Conservation (phyloP, 2,888 invertebrate genomes). For the Digitonthophagus gazella region DNA sequence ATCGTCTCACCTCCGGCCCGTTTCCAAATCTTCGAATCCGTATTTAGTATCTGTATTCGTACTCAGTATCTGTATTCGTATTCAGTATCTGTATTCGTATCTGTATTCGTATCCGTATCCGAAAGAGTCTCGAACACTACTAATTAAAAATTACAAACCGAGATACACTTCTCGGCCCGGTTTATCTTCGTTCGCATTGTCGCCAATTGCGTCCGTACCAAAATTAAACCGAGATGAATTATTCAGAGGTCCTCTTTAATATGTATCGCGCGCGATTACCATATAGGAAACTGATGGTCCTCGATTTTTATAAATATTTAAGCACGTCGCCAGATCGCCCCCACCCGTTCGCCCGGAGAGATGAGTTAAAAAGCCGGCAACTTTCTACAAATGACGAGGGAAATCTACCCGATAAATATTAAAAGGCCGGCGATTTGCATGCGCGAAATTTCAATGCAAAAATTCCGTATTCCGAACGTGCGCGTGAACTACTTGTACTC, state of each 20-base stretch:
- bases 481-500: conserved; percentile 24
- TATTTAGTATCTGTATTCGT: too few species aligned
- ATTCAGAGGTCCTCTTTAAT: conserved; percentile 12
- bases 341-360: conserved; percentile 6
- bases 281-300: conserved; percentile 13
- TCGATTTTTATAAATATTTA: conserved; percentile 13
- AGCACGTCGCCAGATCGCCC: conserved; percentile 5
- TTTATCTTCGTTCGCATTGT: conserved; percentile 2
- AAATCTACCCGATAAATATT: conserved; percentile 27
- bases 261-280: conserved; percentile 13
- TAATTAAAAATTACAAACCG: background rate
- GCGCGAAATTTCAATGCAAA: conserved; percentile 26
- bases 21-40: background rate
- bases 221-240: conserved; percentile 10
- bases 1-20: background rate
- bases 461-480: conserved; percentile 25
- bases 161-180: background rate
- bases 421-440: conserved; percentile 27
- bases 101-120: too few species aligned
- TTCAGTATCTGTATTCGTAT: too few species aligned
- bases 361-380: conserved; percentile 16
- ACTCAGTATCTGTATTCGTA: too few species aligned
- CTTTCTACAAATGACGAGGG: conserved; percentile 27
- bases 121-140: background rate
- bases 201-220: background rate